Evolutionary conservation across 2,888 invertebrate species (phyloP).

Genomic region (Dryadula phaetusa): DNA sequence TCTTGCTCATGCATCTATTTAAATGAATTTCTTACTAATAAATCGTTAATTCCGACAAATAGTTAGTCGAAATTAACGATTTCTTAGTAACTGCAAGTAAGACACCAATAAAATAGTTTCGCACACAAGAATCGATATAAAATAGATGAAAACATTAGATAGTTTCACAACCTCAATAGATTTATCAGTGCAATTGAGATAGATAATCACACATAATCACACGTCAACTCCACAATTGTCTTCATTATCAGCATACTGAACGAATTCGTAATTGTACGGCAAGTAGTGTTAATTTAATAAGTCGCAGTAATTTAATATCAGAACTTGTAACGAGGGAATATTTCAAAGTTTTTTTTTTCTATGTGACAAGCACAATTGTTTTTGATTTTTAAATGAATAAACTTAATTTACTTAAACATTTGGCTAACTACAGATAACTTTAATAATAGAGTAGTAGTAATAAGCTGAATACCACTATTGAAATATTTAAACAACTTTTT

Average conservation of each 20-base stretch:
- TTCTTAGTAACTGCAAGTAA: too few species aligned
- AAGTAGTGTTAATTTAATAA: slow-evolving; percentile 79
- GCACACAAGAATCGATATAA: not conserved
- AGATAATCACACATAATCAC: slow-evolving; percentile 26
- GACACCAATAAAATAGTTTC: not conserved
- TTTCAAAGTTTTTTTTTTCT: not conserved
- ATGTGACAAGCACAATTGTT: not conserved
- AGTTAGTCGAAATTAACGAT: too few species aligned
- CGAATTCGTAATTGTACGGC: slow-evolving; percentile 76
- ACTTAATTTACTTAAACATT: too few species aligned
- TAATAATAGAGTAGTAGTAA: not conserved
- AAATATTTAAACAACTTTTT: not conserved
- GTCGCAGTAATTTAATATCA: slow-evolving; percentile 35
- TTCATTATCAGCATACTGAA: slow-evolving; percentile 47
- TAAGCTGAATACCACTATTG: too few species aligned
- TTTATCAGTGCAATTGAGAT: slow-evolving; percentile 17
- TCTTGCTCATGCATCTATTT: too few species aligned
- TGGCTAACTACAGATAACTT: too few species aligned
- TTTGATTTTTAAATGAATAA: too few species aligned
- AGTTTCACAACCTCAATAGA: slow-evolving; percentile 10
- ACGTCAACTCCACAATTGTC: slow-evolving; percentile 19
- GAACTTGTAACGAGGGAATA: not conserved
- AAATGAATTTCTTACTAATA: too few species aligned
- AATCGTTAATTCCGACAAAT: too few species aligned
- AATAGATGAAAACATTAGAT: slow-evolving; percentile 22